These are phyloP conservation scores for Hemicrepidius hirtus DNA, from an alignment of 2,888 invertebrate genomes.

Conservation along the genomic window DNA sequence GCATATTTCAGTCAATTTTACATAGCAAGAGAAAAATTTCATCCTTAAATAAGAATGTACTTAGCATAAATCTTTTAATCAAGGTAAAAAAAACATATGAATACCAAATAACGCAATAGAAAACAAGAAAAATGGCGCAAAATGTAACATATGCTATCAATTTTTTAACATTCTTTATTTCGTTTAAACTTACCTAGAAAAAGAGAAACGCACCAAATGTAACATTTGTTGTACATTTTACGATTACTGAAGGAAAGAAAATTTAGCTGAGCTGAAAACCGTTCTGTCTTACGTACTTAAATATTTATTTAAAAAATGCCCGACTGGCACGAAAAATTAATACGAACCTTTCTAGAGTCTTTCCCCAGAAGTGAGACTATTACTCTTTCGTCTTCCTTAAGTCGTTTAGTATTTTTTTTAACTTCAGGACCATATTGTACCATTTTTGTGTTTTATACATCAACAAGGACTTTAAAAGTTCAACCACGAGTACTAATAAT, in stretches of 20 bases:
- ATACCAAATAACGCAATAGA: not conserved
- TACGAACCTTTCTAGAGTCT: conserved; percentile 4
- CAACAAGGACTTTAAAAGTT: too few relatives aligned
- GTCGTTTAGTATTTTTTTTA: not conserved
- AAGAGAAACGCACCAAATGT: not conserved
- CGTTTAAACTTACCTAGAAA: too few relatives aligned
- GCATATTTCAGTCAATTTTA: conserved; percentile 1
- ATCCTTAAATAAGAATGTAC: not conserved
- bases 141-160: not conserved
- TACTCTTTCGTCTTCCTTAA: not conserved
- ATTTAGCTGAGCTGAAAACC: conserved; percentile 10
- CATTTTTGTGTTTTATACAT: too few relatives aligned
- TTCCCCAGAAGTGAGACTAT: conserved; percentile 7
- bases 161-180: too few relatives aligned
- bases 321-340: conserved; percentile 18
- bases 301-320: conserved; percentile 21
- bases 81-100: not conserved
- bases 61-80: conserved; percentile 18
- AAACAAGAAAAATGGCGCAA: not conserved
- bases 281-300: not conserved
- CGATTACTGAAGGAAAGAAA: not conserved
- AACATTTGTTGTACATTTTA: not conserved
- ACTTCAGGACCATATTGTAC: too few relatives aligned
- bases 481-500: too few relatives aligned
- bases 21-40: not conserved